Evolutionary conservation across 2,888 invertebrate genomes (phyloP), one percentile per base, ranked within the genome.

Genomic region (Drosophila atripex): DNA sequence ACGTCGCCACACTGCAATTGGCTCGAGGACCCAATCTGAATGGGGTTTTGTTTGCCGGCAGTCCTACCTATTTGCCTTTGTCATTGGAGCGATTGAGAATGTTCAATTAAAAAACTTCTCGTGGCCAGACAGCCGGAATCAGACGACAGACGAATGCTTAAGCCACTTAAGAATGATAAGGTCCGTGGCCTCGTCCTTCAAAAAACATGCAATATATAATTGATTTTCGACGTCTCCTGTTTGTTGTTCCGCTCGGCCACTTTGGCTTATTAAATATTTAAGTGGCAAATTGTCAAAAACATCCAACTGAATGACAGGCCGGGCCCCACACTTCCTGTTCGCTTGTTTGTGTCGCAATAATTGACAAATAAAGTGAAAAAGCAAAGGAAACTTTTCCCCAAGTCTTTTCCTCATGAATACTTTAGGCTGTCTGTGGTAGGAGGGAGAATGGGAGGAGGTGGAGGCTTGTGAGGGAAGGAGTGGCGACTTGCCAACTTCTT

Each of bases 241-340:
- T 68, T 53, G 74, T 72, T 60, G 64, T 72, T 63, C 68, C 52
- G 41, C 50, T 63, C 52, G 72, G 65, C 73, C 80, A 86, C 84
- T 86, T 88, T 85, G 77, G 65, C 76, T 79, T 87, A 78, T 87
- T 87, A 78, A 88, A 87, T 87, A 87, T 88, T 88, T 88, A 88
- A 78, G 77, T 73, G 75, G 54, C 70, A 65, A 75, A 71, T 71
- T 86, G 88, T 86, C 88, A 86, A 61, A 71, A 66, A 69, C 86
- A 78, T 75, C 43, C 65, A 57, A 73, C 46, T 71, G 70, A 83
- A 53, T 76, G 77, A 79, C 70, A 79, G 79, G 64, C 51, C 53
- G 16, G 28, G 28, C 55, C 38, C 39, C 47, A 4, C n/a, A 30
- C 38, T 28, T 38, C 16, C 38, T 11, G 45, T 0, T 39, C 18